Evolutionary conservation across 2,888 invertebrate species (phyloP).

Genomic region (Scelioninae gen. 1): DNA sequence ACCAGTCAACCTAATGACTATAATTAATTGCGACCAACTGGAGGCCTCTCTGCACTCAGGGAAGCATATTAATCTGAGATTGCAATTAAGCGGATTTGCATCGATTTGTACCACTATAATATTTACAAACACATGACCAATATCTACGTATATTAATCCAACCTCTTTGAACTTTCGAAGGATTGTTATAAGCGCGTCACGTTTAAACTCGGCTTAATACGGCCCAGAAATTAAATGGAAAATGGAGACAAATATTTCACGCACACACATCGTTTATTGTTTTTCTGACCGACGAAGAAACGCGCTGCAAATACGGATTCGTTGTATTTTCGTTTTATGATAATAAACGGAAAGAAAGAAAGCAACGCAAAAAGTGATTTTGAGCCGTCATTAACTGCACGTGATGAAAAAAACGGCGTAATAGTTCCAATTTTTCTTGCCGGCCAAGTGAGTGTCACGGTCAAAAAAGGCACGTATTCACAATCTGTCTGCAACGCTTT

Average conservation of each 20-base stretch:
- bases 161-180: constrained; percentile 22
- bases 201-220: too few relatives aligned
- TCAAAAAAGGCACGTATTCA: constrained; percentile 19
- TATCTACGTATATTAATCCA: constrained; percentile 32
- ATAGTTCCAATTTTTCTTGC: constrained; percentile 17
- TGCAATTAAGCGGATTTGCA: constrained; percentile 64
- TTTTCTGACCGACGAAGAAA: too few relatives aligned
- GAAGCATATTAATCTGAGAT: constrained; percentile 62
- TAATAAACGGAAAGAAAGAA: not conserved
- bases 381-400: not conserved
- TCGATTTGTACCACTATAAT: constrained; percentile 59
- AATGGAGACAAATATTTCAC: too few relatives aligned
- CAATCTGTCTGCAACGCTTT: constrained; percentile 1
- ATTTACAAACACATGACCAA: constrained; percentile 45
- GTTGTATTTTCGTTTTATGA: too few relatives aligned
- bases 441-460: not conserved
- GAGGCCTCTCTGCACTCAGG: constrained; percentile 51
- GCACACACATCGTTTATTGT: too few relatives aligned
- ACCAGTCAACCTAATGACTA: constrained; percentile 61
- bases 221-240: too few relatives aligned
- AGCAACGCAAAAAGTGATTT: not conserved
- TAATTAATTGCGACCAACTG: constrained; percentile 64
- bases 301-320: too few relatives aligned
- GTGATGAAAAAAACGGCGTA: not conserved
- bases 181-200: too few relatives aligned